Base-by-base conservation (phyloP, 1,140 invertebrate species). In the Sycophila sp. region DNA sequence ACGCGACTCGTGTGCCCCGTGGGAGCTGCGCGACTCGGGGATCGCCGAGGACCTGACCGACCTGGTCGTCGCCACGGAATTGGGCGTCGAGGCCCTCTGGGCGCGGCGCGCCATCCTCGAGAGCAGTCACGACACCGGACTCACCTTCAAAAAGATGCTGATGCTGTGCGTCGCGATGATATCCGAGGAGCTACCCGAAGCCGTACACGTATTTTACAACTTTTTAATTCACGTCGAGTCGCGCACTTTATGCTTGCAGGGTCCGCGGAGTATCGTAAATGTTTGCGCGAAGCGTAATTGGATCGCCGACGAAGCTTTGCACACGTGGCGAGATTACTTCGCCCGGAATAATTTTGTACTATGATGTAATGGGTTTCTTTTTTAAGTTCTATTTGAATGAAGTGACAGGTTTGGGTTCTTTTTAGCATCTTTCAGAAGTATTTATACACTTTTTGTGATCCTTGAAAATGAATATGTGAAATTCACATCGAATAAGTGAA, bases 131-230 rank as follows among this genome's bases (percentile, higher is more conserved):
- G 4, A 2, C 13, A 11, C 15, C 0, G 51, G 34, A 0, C 15
- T 84, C 6, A 26, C 55, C 4, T 82, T 84, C 28, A 76, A 77
- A 45, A 83, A 77, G 47, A 76, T 28, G 4, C 15, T 83, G 3
- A 53, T 83, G 0, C n/a, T 76, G 6, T 78, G 77, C 58, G 11
- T 81, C 0, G 32, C 58, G 4, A 22, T 38, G 0, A 5, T 60
- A 3, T n/a, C n/a, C 0, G 49, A 69, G 2, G 10, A 3, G 4
- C 28, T 34, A 1, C 55, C 28, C 5, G 13, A 47, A 13, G 22
- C 1, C 22, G 26, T 32, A 2, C 7, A 13, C 2, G 62, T 64
- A n/a, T 36, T 38, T n/a, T 55, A 11, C 2, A 28, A 24, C 4
- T 15, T 32, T 55, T 32, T 22, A 69, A 30, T 69, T 26, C 2